phyloP scores from a whole-genome alignment of 2,113 vertebrate species.

The Petrocephalus zakoni region DNA sequence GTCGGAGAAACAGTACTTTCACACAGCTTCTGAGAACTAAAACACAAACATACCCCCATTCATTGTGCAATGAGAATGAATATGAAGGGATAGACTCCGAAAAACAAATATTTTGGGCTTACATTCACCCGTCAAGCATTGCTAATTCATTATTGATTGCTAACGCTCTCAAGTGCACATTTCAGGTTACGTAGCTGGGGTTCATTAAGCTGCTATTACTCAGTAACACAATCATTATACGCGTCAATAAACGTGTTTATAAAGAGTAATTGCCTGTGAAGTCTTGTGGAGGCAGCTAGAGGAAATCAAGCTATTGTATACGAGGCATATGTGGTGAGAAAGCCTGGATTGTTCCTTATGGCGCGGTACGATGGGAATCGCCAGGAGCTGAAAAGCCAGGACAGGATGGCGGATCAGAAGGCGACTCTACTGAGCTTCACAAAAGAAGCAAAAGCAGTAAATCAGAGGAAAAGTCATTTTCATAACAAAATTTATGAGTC shows the following conservation, averaged over 20 bases:
- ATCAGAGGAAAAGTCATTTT: conserved; percentile 2
- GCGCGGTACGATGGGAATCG: neutral
- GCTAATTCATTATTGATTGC: neutral
- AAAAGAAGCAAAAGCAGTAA: neutral
- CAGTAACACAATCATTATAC: conserved; percentile 4
- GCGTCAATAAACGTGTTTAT: neutral
- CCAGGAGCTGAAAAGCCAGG: neutral
- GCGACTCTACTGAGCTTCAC: neutral
- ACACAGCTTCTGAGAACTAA: neutral
- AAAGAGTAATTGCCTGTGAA: neutral
- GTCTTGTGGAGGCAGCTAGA: neutral
- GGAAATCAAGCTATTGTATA: neutral
- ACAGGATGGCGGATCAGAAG: neutral
- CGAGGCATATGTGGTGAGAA: neutral
- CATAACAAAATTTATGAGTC: conserved; percentile 4
- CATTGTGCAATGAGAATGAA: neutral
- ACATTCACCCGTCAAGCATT: neutral
- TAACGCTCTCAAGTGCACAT: neutral
- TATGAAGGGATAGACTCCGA: neutral
- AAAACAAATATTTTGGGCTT: neutral
- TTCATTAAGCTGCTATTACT: neutral
- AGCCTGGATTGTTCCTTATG: neutral
- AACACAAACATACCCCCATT: neutral
- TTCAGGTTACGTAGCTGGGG: neutral
- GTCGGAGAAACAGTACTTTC: neutral